These are phyloP conservation scores for Drosophila affinis DNA, from an alignment of 2,888 invertebrate genomes.

Conservation along the genomic window DNA sequence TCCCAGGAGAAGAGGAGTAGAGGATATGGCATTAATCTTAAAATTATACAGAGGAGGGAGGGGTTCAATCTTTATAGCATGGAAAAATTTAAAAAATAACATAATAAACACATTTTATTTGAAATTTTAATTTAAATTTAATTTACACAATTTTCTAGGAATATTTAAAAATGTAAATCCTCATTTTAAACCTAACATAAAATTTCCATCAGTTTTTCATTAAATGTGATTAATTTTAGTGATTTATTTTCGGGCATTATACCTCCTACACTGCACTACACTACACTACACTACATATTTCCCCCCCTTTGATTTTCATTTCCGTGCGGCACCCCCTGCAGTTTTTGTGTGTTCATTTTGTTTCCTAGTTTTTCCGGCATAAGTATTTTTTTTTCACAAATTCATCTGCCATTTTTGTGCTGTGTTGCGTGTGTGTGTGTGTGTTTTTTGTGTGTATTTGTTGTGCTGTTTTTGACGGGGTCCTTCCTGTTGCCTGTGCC, in stretches of 20 bases:
- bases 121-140: no score
- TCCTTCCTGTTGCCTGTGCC: constrained; percentile 23
- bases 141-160: no score
- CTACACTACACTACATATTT: no score
- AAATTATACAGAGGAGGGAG: background rate
- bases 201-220: background rate
- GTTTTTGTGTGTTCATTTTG: constrained; percentile 18
- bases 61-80: no score
- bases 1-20: background rate
- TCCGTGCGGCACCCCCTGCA: background rate
- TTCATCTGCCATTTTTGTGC: constrained; percentile 10
- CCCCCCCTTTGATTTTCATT: constrained; percentile 24
- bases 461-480: constrained; percentile 17
- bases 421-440: background rate
- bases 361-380: constrained; percentile 19
- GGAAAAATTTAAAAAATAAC: no score
- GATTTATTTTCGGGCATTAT: background rate
- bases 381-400: constrained; percentile 10
- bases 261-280: no score
- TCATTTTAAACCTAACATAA: no score
- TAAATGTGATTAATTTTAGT: background rate
- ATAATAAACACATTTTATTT: no score
- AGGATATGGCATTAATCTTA: background rate
- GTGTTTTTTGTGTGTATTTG: constrained; percentile 18
- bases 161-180: no score